Percentiles rank a stretch among this genome's conserved stretches.
Conservation (phyloP, 1,140 invertebrate genomes). For the Scaptomyza graminum region DNA sequence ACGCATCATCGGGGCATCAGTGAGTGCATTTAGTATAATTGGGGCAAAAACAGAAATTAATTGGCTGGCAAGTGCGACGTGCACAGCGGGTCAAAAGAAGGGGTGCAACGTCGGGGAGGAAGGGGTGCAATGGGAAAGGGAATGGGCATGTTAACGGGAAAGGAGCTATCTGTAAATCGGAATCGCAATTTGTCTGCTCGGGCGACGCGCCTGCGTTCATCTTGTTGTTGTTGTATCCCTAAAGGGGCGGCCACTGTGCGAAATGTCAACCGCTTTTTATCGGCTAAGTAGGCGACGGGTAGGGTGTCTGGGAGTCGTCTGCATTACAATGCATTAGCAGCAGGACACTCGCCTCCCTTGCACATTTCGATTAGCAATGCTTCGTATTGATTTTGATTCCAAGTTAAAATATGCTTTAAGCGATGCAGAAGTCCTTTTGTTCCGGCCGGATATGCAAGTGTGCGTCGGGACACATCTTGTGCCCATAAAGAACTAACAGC, state of each 20-base stretch:
- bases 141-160: conserved; percentile 36
- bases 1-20: conserved; percentile 64
- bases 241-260: conserved; percentile 20
- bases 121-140: conserved; percentile 6
- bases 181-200: conserved; percentile 18
- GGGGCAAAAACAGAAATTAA: conserved; percentile 70
- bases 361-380: conserved; percentile 38
- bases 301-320: conserved; percentile 1
- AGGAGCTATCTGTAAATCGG: conserved; percentile 35
- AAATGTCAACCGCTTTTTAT: conserved; percentile 79
- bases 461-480: conserved; percentile 30
- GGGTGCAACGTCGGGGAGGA: conserved; percentile 13
- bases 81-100: conserved; percentile 24
- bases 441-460: conserved; percentile 31
- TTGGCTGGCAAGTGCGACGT: conserved; percentile 70
- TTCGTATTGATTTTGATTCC: conserved; percentile 63
- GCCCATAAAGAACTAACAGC: too few relatives aligned
- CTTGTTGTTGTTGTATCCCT: conserved; percentile 9
- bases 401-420: too few relatives aligned
- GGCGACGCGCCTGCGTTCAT: conserved; percentile 34
- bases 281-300: conserved; percentile 44
- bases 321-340: conserved; percentile 13
- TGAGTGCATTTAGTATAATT: conserved; percentile 63
- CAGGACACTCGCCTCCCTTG: neutral
- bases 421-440: conserved; percentile 29